Evolutionary conservation across 2,113 vertebrate genomes (phyloP).

Genomic region (Epinephelus lanceolatus): DNA sequence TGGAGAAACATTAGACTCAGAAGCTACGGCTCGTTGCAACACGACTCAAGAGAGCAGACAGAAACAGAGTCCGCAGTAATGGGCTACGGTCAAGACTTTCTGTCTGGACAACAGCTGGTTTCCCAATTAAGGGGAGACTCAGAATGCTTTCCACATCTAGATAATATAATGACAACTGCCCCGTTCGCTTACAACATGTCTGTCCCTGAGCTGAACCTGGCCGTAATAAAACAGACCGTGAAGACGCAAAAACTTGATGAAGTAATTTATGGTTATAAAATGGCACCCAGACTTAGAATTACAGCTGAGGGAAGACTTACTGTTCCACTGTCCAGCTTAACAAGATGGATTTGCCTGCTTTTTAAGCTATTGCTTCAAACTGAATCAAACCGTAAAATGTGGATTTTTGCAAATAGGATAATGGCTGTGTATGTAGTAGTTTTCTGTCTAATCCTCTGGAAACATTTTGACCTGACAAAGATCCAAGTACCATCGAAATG

Average conservation of each 20-base stretch:
- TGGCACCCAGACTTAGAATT: not conserved
- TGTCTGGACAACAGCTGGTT: slow-evolving; percentile 71
- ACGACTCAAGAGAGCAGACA: slow-evolving; percentile 40
- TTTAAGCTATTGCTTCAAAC: not conserved
- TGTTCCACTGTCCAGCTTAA: not conserved
- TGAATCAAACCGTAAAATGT: not conserved
- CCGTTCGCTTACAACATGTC: slow-evolving; percentile 48
- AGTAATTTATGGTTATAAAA: slow-evolving; percentile 24
- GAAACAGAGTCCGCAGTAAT: slow-evolving; percentile 23
- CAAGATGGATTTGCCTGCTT: not conserved
- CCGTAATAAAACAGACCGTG: slow-evolving; percentile 33
- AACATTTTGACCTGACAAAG: too few species aligned
- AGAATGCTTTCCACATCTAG: slow-evolving; percentile 57
- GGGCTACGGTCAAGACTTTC: slow-evolving; percentile 53
- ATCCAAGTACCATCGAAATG: too few species aligned
- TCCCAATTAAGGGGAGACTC: slow-evolving; percentile 48
- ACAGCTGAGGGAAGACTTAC: not conserved
- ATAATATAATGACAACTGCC: slow-evolving; percentile 42
- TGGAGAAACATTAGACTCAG: slow-evolving; percentile 47
- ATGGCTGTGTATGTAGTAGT: not conserved
- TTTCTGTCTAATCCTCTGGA: not conserved
- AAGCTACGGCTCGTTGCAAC: slow-evolving; percentile 60
- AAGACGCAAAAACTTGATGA: slow-evolving; percentile 21
- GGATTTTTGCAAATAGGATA: not conserved
- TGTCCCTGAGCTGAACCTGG: slow-evolving; percentile 40